Base-by-base conservation (phyloP, 2,113 vertebrate species). In the Athene cunicularia region DNA sequence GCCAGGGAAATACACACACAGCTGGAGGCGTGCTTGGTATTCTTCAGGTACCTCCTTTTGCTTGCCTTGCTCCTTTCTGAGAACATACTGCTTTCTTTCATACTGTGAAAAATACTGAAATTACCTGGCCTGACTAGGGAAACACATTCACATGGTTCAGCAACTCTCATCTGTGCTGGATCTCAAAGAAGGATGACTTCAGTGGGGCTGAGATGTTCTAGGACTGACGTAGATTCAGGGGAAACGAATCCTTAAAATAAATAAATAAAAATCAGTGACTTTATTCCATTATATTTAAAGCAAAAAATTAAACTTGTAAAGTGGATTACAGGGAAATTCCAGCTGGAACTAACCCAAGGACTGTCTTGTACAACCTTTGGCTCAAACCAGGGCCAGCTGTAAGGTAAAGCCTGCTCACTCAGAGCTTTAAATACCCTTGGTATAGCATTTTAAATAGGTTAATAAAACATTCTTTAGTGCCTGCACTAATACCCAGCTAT, bases 211-310 rank as follows among this genome's bases (percentile, higher is more conserved):
- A 80, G 50, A 23, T n/a, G 17, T 80, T 81, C n/a, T 13, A 59
- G 59, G 33, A 11, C 49, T 41, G 53, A 37, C 30, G 21, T 1
- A 45, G 58, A 50, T n/a, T 68, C 17, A 52, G 49, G 41, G 27
- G 72, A 72, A 85, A 12, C 8, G 80, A 93, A 95, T 88, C 35
- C 45, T 75, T 52, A 56, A 74, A 84, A 43, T 26, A 66, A 50
- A 47, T 20, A 80, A 84, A 28, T n/a, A 45, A 74, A 47, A 63
- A 23, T 10, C 37, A 32, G 4, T 27, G 21, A 21, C 5, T 56
- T 74, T 49, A 35, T 12, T 56, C 60, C 19, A 2, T 22, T 14
- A 18, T 32, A 35, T 49, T 60, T 66, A 68, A 81, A 94, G 12
- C 58, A 50, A 88, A 82, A 24, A 56, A 20, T 66, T 27, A 1